A percentile compares a stretch with the other conserved stretches of the same genome.
phyloP scores from a whole-genome alignment of 1,140 invertebrate genomes.

The Phymorhynchus buccinoides region DNA sequence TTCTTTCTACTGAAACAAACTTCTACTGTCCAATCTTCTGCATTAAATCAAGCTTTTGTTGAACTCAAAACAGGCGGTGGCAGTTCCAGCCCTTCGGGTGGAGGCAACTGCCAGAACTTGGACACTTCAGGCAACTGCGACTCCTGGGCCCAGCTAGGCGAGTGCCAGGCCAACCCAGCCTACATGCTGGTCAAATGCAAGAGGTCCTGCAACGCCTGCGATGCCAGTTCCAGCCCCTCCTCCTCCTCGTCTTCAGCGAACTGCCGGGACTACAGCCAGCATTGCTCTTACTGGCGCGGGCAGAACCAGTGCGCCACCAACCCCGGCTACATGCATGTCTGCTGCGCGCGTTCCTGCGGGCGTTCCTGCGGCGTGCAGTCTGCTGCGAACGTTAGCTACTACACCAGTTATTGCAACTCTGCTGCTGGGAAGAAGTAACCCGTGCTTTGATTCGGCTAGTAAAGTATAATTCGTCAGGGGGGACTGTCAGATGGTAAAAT shows the following conservation, averaged over 20 bases:
- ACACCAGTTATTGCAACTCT: neutral
- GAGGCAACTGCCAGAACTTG: conserved; percentile 5
- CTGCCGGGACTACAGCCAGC: neutral
- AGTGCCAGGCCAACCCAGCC: conserved; percentile 54
- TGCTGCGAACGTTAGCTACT: neutral
- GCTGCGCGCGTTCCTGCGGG: neutral
- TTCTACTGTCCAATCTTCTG: neutral
- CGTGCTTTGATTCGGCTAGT: neutral
- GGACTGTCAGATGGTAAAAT: neutral
- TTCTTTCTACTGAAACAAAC: too few species aligned
- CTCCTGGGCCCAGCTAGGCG: conserved; percentile 54
- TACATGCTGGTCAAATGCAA: conserved; percentile 59
- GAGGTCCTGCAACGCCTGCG: conserved; percentile 56
- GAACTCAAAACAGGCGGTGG: neutral
- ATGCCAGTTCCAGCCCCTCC: neutral
- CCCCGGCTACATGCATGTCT: neutral
- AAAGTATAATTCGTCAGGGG: neutral
- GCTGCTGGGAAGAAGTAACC: neutral
- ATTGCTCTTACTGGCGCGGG: neutral
- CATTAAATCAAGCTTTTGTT: too few species aligned
- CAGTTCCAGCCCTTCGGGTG: neutral
- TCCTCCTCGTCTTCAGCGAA: neutral
- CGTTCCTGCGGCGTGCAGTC: neutral
- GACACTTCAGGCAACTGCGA: conserved; percentile 45
- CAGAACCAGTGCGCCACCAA: neutral